phyloP scores from a whole-genome alignment of 2,888 invertebrate species.

The Parnassius orleans region DNA sequence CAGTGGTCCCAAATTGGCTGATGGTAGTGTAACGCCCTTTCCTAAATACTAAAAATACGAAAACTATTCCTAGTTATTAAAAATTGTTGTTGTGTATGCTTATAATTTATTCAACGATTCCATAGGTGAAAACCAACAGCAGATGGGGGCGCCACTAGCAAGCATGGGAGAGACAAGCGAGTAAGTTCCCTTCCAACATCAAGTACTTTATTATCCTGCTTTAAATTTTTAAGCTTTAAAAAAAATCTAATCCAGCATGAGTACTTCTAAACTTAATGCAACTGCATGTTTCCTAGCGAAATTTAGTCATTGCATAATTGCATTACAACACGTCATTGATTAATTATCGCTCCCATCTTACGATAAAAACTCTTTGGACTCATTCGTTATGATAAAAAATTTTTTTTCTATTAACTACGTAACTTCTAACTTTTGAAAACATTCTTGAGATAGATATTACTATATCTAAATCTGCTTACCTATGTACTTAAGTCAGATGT shows the following conservation, averaged over 20 bases:
- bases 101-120: not conserved
- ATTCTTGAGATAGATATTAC: no score
- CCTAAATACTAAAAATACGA: no score
- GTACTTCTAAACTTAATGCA: conserved; percentile 6
- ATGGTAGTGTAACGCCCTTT: no score
- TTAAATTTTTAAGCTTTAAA: conserved; percentile 1
- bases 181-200: conserved; percentile 63
- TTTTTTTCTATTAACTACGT: no score
- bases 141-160: conserved; percentile 81
- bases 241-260: conserved; percentile 24
- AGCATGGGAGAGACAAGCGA: conserved; percentile 84
- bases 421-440: no score
- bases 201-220: not conserved
- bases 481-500: no score
- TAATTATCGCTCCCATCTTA: conserved; percentile 14
- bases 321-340: not conserved
- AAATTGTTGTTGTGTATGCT: no score
- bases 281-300: conserved; percentile 17
- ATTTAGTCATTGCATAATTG: conserved; percentile 5
- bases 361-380: no score
- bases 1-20: no score
- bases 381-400: no score
- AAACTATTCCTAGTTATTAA: no score
- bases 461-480: no score
- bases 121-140: conserved; percentile 74